Base-by-base conservation (phyloP, 2,888 invertebrate species). In the Lycocerus yunnanus region DNA sequence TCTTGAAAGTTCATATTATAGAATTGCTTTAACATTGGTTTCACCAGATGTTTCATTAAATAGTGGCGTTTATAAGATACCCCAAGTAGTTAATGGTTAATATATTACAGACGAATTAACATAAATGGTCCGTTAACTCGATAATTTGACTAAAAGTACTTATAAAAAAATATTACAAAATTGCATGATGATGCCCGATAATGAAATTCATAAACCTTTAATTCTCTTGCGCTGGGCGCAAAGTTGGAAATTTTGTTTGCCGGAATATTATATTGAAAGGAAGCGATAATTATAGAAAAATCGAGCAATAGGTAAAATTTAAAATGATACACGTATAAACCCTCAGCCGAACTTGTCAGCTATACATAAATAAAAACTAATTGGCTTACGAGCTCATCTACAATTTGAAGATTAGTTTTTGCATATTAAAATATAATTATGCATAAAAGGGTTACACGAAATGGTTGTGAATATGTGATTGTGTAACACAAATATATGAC, bases 351-450 rank as follows among this genome's bases (percentile, higher is more conserved):
- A 43, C 4, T 43, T 43, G 43, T 43, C 43, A 43, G 43, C 43
- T 43, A 43, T 6, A 16, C 13, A 63, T 65, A 74, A 74, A 58
- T 65, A 66, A 69, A 69, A 71, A 58, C 68, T 68, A 74, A 74
- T 74, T 74, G 63, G 61, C 74, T 59, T 68, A 68, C 60, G 27
- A 58, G 60, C 27, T 72, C 67, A 69, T 66, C 27, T 67, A 72
- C 68, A 71, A 72, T 65, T 69, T 66, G 68, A 66, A 72, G 72
- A 75, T 75, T 72, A 72, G 72, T 75, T 69, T 66, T 75, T 66
- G 75, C 69, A 75, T 69, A 67, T 58, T 69, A 72, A 75, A 75
- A 72, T 65, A 66, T 72, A 61, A 75, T 72, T 75, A 72, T 60
- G 61, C 60, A 58, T 58, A 69, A 75, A 72, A 72, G 75, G 72